Evolutionary conservation across 2,888 invertebrate species (phyloP).

Genomic region (Erynnis tages): DNA sequence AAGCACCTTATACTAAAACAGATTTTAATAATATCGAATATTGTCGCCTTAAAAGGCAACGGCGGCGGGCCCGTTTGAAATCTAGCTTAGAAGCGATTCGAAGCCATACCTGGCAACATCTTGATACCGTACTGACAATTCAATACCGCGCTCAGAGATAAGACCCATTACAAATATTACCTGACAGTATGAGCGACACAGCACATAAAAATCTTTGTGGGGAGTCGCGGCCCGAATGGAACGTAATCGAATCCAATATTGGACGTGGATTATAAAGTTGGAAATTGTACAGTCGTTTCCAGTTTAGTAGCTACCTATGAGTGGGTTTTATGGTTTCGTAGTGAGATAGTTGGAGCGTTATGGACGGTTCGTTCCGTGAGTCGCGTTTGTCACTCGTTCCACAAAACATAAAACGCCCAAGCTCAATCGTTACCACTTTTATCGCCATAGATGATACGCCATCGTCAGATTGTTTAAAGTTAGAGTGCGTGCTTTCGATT

Average conservation of each 20-base stretch:
- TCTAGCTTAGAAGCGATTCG: slow-evolving; percentile 42
- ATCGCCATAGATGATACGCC: slow-evolving; percentile 8
- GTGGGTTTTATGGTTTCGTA: slow-evolving; percentile 36
- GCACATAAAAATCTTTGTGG: slow-evolving; percentile 55
- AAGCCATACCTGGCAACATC: slow-evolving; percentile 49
- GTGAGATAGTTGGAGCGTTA: slow-evolving; percentile 37
- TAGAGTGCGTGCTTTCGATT: slow-evolving; percentile 10
- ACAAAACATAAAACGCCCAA: slow-evolving; percentile 27
- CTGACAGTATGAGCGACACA: slow-evolving; percentile 49
- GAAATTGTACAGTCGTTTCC: slow-evolving; percentile 32
- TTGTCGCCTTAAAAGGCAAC: slow-evolving; percentile 35
- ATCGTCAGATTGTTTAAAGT: slow-evolving; percentile 19
- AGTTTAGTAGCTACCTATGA: slow-evolving; percentile 34
- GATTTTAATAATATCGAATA: slow-evolving; percentile 20
- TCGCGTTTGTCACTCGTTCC: slow-evolving; percentile 36
- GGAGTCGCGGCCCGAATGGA: slow-evolving; percentile 38
- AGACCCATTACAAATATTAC: slow-evolving; percentile 59
- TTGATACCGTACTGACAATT: slow-evolving; percentile 61
- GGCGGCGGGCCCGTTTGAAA: slow-evolving; percentile 52
- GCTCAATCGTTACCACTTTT: slow-evolving; percentile 24
- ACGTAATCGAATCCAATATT: slow-evolving; percentile 42
- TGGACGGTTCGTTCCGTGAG: slow-evolving; percentile 29
- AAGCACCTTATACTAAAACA: slow-evolving; percentile 24
- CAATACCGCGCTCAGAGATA: slow-evolving; percentile 60
- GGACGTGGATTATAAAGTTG: slow-evolving; percentile 39